Evolutionary conservation across 2,797 vertebrate species (phyloP), one percentile per base, ranked within the genome.

Genomic region (Melanotaenia parkinsoni): DNA sequence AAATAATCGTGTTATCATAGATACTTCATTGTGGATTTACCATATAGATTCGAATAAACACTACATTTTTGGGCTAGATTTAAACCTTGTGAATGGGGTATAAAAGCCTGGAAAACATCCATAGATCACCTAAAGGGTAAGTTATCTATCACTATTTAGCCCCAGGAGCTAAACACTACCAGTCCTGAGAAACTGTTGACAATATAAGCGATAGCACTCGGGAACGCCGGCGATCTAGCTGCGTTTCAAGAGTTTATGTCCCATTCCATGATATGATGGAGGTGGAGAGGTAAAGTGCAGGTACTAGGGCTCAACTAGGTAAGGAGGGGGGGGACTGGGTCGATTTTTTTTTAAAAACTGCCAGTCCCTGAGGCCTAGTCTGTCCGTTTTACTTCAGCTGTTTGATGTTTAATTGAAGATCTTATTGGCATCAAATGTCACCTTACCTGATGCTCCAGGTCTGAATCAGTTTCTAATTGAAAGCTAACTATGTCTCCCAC

Each of bases 331-430:
- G 61, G 83, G 73, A 57, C 63, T 16, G 77, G 83, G 88, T 90
- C 59, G 59, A 90, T 50, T 50, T 50, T 26, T 50, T 26, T 43
- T 85, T 89, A 30, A 75, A 86, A 86, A 76, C 86, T 74, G 83
- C 82, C 68, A 65, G 69, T 74, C 86, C 90, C 87, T 84, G 76
- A 50, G 88, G 87, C 76, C 77, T 83, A 67, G 80, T 84, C 84
- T 88, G 88, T 74, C 81, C 86, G 67, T 89, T 91, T 89, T 86
- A 89, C 90, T 85, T 84, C 80, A 82, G 89, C 89, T 86, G 90
- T 94, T 93, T 94, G 93, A 94, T 94, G 93, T 94, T 93, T 92
- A 94, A 94, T 94, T 94, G 90, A 95, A 94, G 90, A 93, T 92
- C 91, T 93, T 94, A 93, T 91, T 93, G 89, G 90, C 90, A 91